Evolutionary conservation across 2,113 vertebrate species (phyloP), one percentile per base, ranked within the genome.

Genomic region (Chinchilla lanigera): DNA sequence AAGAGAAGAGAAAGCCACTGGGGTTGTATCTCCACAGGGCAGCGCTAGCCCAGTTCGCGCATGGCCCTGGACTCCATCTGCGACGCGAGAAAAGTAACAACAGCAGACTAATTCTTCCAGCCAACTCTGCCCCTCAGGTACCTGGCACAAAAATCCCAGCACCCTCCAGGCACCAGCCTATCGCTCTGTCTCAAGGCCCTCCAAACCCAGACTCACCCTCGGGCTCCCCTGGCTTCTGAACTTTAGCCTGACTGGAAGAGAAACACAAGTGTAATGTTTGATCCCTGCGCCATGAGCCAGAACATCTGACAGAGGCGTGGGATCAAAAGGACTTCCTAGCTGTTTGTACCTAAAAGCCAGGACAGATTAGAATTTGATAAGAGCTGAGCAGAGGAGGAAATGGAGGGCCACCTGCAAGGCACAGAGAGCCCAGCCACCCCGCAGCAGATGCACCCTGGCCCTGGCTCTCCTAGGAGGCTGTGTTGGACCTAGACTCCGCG

Each of bases 241-340:
- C 94, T 92, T 82, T 86, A 63, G 38, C 44, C 77, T 17, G 26
- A 65, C 5, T n/a, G 6, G 54, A 61, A 28, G 41, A 84, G 60
- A 94, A 89, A 84, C 88, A 83, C 9, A 77, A 84, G 92, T 71
- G 77, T 44, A 38, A 84, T 26, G 17, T 81, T 87, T 85, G 58
- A 89, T 56, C 47, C 56, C 28, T 44, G 44, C 1, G 30, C 47
- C 38, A 56, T 0, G 16, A 78, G 41, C 86, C 89, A 94, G 52
- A 60, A 88, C 56, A 61, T 87, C 63, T 33, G 92, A 63, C 38
- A 73, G 35, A 81, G 50, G 47, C 16, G 14, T 0, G 56, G 81
- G 47, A 89, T 96, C 63, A 63, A 89, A 93, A 86, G 73, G 50
- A 44, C 54, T 58, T 54, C 63, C 38, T 33, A 10, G 50, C 33